Base-by-base conservation (phyloP, 1,140 invertebrate species). In the Dinoponera quadriceps region DNA sequence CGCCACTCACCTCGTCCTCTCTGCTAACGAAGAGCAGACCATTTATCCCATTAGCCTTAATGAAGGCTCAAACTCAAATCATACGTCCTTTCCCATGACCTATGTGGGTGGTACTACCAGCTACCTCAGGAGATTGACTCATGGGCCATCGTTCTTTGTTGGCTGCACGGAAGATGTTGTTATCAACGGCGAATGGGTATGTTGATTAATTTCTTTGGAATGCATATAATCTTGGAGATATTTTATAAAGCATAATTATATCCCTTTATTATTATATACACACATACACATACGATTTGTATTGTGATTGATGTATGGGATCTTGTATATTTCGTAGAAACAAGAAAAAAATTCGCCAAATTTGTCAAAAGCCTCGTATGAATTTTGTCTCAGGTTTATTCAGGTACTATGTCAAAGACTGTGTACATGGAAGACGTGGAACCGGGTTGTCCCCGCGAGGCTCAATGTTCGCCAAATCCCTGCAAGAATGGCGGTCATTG, bases 141-240 rank as follows among this genome's bases (percentile, higher is more conserved):
- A 97, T 86, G 96, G 96, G 4, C 96, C 96, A 0, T 96, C 96
- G 33, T 96, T 81, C 18, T 98, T 98, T 92, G 96, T 98, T 20
- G 98, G 98, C 3, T 99, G 98, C 92, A 97, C 98, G 92, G 97
- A 98, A 92, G 98, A 99, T 92, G 96, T 99, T 11, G 95, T 96
- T 29, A 96, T 99, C 33, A 98, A 99, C 92, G 96, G 96, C 4
- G 96, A 97, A 91, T 97, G 97, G 96, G 96, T 97, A 84, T 3
- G 54, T 62, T 33, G 25, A 29, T 69, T 9, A 0, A 44, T 51
- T 49, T 63, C 3, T 65, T 1, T 3, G 16, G 27, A n/a, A n/a
- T n/a, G n/a, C n/a, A n/a, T n/a, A n/a, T n/a, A n/a, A n/a, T n/a
- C n/a, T n/a, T n/a, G n/a, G n/a, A n/a, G n/a, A n/a, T n/a, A n/a